These are phyloP conservation scores for Cyanoramphus novaezelandiae DNA, from an alignment of 2,113 vertebrate species.

Conservation along the genomic window DNA sequence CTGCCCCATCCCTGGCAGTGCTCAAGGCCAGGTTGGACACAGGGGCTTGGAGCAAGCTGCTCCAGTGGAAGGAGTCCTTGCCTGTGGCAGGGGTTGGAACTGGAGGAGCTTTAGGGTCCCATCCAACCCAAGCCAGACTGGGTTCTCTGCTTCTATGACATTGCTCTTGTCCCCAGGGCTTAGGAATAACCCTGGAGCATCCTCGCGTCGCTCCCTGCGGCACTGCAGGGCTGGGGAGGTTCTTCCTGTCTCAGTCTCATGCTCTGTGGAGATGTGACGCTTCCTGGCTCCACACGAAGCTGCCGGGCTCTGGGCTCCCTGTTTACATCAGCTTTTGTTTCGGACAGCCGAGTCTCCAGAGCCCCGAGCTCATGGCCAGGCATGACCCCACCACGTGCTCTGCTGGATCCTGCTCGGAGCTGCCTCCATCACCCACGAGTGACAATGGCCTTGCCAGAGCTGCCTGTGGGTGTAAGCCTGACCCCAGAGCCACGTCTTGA, in stretches of 20 bases:
- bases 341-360: background rate
- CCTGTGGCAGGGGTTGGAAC: background rate
- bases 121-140: background rate
- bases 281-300: background rate
- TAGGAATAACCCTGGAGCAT: background rate
- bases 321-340: constrained; percentile 22
- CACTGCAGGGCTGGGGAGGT: background rate
- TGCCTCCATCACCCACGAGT: background rate
- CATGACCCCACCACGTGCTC: background rate
- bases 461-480: background rate
- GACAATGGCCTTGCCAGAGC: background rate
- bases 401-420: background rate
- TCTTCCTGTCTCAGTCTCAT: background rate
- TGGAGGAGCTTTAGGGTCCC: background rate
- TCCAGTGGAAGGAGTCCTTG: background rate
- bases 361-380: constrained; percentile 5
- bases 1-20: too few relatives aligned
- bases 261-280: rapidly evolving
- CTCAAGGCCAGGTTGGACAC: too few relatives aligned
- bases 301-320: background rate
- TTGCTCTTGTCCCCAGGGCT: background rate
- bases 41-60: background rate
- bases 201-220: rapidly evolving
- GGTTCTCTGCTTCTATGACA: background rate
- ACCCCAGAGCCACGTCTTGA: background rate